Percentiles rank a stretch among this genome's conserved stretches.
phyloP scores from a whole-genome alignment of 2,797 vertebrate species.

The Darevskia mixta region DNA sequence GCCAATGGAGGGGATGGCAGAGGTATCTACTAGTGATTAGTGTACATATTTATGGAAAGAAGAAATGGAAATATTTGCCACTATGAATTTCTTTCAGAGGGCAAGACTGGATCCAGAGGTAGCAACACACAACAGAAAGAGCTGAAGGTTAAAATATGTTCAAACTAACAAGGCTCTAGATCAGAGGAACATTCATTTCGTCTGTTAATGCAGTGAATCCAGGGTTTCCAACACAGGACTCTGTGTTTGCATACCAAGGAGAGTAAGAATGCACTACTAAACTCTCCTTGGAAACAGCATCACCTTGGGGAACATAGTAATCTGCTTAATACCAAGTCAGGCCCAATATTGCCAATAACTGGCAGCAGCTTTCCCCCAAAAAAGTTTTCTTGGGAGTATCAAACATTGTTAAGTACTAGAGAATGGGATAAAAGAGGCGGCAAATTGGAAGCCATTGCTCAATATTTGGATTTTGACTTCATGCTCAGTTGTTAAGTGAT shows the following conservation, averaged over 20 bases:
- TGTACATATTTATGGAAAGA: neutral
- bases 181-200: constrained; percentile 25
- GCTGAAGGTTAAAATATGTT: constrained; percentile 18
- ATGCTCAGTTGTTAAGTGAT: neutral
- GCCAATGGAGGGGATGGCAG: neutral
- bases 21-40: neutral
- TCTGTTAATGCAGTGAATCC: constrained; percentile 19
- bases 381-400: neutral
- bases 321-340: neutral
- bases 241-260: constrained; percentile 31
- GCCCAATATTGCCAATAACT: neutral
- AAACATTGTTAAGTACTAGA: neutral
- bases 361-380: neutral
- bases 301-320: neutral
- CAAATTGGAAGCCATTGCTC: neutral
- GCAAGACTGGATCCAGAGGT: constrained; percentile 26
- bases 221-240: neutral
- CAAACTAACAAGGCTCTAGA: constrained; percentile 28
- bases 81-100: constrained; percentile 12
- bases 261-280: constrained; percentile 32
- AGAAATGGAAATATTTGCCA: constrained; percentile 27
- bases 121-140: neutral
- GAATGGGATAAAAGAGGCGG: neutral
- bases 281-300: neutral
- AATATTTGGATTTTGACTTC: neutral